Base-by-base conservation (phyloP, 2,888 invertebrate species). In the Agrochola macilenta region DNA sequence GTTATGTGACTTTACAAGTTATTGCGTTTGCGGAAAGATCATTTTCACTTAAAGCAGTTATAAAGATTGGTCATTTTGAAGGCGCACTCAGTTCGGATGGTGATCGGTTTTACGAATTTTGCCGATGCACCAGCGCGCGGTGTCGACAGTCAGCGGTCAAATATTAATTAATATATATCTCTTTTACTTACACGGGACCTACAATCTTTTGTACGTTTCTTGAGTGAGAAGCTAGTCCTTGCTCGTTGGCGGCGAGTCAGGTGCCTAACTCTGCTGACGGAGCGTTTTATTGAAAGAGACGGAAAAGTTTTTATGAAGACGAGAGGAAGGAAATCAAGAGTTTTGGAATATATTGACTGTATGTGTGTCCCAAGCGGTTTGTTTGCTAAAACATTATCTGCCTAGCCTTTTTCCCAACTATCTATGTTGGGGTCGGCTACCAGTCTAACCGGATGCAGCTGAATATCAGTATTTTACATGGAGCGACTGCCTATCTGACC, bases 221-320 rank as follows among this genome's bases (percentile, higher is more conserved):
- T 3, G 8, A 52, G 52, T 1, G 52, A 20, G 23, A 23, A 52
- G 9, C 12, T 65, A 26, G 26, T 65, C 26, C 46, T 26, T 46
- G 3, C 11, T 46, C 46, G 4, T 30, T 30, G 12, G 61, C 61
- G 23, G 49, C 30, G 30, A 23, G 5, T 23, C 30, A 23, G 49
- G 23, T 14, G 23, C 66, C 49, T 49, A 69, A 77, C 46, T 65
- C 14, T 66, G 14, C 23, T 66, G 60, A 57, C 60, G 12, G 8
- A 23, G n/a, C 60, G 35, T 71, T 69, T 79, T 79, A 69, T 79
- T 79, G 64, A 70, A 65, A 49, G 26, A 60, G 17, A 57, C 61
- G 39, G 35, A n/a, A 69, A 69, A 65, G n/a, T 82, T 82, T 74
- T 74, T 69, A 74, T 70, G 58, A 70, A 70, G 49, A 26, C 49